phyloP scores from a whole-genome alignment of 1,140 invertebrate genomes.

The Drosophila seguyi region DNA sequence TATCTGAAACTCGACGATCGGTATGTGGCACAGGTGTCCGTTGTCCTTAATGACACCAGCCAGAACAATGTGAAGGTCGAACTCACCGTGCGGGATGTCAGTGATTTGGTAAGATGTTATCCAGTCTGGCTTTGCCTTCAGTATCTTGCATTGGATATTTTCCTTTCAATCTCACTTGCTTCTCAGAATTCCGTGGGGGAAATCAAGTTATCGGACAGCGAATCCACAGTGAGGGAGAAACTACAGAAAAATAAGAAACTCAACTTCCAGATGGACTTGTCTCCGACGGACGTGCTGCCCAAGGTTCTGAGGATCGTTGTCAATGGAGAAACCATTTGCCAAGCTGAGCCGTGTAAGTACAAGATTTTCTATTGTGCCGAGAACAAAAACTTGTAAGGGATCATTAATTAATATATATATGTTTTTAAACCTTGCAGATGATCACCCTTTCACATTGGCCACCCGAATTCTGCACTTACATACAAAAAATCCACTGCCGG shows the following conservation, averaged over 20 bases:
- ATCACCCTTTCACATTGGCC: neutral
- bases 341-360: constrained; percentile 46
- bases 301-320: constrained; percentile 54
- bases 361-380: too few relatives aligned
- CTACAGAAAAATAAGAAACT: constrained; percentile 48
- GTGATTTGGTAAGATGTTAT: neutral
- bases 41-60: neutral
- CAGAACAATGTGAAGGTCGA: neutral
- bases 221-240: constrained; percentile 26
- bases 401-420: neutral
- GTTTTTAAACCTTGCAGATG: neutral
- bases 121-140: neutral
- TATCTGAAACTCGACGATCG: neutral
- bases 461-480: neutral
- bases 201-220: constrained; percentile 45
- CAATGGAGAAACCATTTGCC: constrained; percentile 53
- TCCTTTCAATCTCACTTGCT: neutral
- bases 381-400: neutral
- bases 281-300: constrained; percentile 54
- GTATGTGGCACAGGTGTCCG: constrained; percentile 7
- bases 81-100: neutral
- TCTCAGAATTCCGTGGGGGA: neutral
- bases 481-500: neutral
- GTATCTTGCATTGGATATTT: neutral
- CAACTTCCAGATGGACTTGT: constrained; percentile 67